A percentile compares a stretch with the other conserved stretches of the same genome.
Conservation (phyloP, 2,888 invertebrate species). For the Philereme vetulata region DNA sequence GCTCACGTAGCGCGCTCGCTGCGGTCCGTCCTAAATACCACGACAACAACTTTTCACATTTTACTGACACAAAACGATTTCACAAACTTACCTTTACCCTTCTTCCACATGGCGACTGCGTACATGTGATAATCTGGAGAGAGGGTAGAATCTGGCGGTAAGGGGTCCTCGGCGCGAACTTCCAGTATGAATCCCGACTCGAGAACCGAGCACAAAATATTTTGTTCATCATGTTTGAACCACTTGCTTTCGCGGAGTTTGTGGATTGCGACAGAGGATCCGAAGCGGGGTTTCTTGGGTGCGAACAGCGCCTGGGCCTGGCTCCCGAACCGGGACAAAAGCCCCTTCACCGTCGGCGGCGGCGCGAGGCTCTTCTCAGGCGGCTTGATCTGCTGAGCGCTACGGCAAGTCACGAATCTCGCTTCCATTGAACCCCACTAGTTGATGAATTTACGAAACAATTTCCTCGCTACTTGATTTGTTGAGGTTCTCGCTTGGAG, state of each 20-base stretch:
- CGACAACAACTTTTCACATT: slow-evolving; percentile 3
- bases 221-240: slow-evolving; percentile 88
- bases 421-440: slow-evolving; percentile 83
- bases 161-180: slow-evolving; percentile 79
- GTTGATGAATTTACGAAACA: slow-evolving; percentile 65
- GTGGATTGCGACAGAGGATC: slow-evolving; percentile 87
- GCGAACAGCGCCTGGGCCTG: slow-evolving; percentile 82
- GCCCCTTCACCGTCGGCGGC: slow-evolving; percentile 78
- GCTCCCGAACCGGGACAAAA: slow-evolving; percentile 81
- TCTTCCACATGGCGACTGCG: slow-evolving; percentile 88
- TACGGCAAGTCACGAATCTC: slow-evolving; percentile 83
- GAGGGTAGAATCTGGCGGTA: slow-evolving; percentile 73
- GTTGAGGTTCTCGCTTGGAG: slow-evolving; percentile 44
- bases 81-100: slow-evolving; percentile 86
- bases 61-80: slow-evolving; percentile 33
- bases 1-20: slow-evolving; percentile 52
- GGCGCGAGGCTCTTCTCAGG: slow-evolving; percentile 80
- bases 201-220: slow-evolving; percentile 88
- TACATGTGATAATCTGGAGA: slow-evolving; percentile 85
- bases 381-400: slow-evolving; percentile 82
- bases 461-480: slow-evolving; percentile 65
- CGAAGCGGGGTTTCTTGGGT: slow-evolving; percentile 81
- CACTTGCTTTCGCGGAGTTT: slow-evolving; percentile 89
- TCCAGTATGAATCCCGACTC: slow-evolving; percentile 89
- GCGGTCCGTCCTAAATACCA: slow-evolving; percentile 43